Conservation (phyloP, 1,140 invertebrate species). For the Sitophilus oryzae region DNA sequence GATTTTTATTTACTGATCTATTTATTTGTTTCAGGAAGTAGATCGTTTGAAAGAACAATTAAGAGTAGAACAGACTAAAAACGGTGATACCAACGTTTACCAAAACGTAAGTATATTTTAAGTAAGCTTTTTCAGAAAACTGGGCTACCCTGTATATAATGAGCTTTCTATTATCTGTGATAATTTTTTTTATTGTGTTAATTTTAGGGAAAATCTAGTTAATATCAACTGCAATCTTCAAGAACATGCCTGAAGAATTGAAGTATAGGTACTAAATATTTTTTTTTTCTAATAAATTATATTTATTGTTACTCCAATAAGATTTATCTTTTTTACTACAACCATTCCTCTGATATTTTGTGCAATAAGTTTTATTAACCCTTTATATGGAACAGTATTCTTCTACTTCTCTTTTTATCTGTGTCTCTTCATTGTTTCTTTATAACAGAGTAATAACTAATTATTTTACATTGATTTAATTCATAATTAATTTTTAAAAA, state of each 20-base stretch:
- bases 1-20: background rate
- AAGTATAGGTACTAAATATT: background rate
- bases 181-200: background rate
- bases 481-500: background rate
- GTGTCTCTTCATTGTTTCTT: background rate
- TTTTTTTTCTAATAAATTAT: background rate
- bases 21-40: constrained; percentile 25
- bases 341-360: constrained; percentile 10
- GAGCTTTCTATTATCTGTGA: background rate
- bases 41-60: constrained; percentile 23
- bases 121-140: background rate
- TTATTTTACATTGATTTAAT: background rate
- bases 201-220: constrained; percentile 9
- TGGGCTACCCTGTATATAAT: background rate
- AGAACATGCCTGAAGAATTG: background rate
- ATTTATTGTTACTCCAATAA: constrained; percentile 6
- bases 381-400: constrained; percentile 6
- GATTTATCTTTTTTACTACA: constrained; percentile 6
- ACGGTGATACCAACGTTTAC: constrained; percentile 14
- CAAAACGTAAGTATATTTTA: constrained; percentile 19
- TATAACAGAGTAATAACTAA: background rate
- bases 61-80: constrained; percentile 22
- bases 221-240: constrained; percentile 3
- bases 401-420: background rate
- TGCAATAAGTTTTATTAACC: constrained; percentile 5